Percentiles rank a stretch among this genome's conserved stretches.
These are phyloP conservation scores for Apeira syringaria DNA, from an alignment of 2,888 invertebrate genomes.

Conservation along the genomic window DNA sequence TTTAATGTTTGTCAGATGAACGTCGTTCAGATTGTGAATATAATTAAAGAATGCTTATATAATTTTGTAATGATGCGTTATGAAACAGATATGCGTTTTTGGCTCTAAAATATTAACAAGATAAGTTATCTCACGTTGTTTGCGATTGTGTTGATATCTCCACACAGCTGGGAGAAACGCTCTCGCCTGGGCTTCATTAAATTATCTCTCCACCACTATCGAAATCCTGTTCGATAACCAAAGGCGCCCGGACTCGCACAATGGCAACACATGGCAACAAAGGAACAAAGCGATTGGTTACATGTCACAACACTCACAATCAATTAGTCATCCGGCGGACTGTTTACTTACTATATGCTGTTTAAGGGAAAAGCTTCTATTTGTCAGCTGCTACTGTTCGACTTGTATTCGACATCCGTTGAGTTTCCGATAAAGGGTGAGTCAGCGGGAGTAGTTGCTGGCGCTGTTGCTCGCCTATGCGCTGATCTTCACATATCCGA, in stretches of 20 bases:
- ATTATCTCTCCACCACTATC: conserved; percentile 40
- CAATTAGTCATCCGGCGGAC: conserved; percentile 68
- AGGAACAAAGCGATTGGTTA: conserved; percentile 65
- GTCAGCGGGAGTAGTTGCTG: conserved; percentile 47
- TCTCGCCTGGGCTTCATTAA: conserved; percentile 27
- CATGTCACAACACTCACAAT: conserved; percentile 45
- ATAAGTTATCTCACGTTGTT: conserved; percentile 4
- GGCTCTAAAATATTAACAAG: not conserved
- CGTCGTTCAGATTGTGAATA: too few species aligned
- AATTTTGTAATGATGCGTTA: not conserved
- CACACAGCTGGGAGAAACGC: conserved; percentile 17
- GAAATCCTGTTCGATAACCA: conserved; percentile 38
- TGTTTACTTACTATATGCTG: conserved; percentile 58
- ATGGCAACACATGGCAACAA: conserved; percentile 57
- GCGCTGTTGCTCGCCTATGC: conserved; percentile 33
- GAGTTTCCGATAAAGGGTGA: conserved; percentile 75
- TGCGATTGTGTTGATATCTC: not conserved
- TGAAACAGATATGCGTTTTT: too few species aligned
- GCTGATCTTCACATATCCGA: conserved; percentile 50
- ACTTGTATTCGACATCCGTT: conserved; percentile 66
- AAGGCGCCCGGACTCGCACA: conserved; percentile 31
- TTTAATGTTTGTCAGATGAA: too few species aligned
- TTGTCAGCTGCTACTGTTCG: conserved; percentile 61
- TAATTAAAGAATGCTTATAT: too few species aligned
- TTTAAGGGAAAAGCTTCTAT: conserved; percentile 64